phyloP scores from a whole-genome alignment of 1,140 invertebrate genomes.

The Drosophila sp. region DNA sequence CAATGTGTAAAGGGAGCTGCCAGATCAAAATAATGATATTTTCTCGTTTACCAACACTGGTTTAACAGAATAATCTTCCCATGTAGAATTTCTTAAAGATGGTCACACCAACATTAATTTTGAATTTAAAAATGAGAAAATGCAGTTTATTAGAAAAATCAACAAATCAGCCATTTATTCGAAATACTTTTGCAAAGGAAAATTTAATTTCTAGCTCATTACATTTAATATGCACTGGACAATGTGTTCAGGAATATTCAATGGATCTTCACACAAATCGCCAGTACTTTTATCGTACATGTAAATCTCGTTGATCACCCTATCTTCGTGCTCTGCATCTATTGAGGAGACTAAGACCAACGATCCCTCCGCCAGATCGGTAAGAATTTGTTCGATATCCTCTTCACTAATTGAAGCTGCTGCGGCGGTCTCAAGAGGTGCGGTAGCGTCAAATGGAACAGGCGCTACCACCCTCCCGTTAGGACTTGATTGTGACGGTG shows the following conservation, averaged over 20 bases:
- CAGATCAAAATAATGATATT: background rate
- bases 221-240: constrained; percentile 81
- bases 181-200: constrained; percentile 32
- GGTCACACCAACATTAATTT: background rate
- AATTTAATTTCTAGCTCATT: constrained; percentile 61
- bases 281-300: constrained; percentile 79
- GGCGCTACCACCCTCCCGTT: background rate
- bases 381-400: constrained; percentile 73
- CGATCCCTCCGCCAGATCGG: constrained; percentile 75
- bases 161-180: constrained; percentile 5
- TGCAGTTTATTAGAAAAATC: background rate
- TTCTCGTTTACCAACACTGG: background rate
- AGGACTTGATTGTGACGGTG: background rate
- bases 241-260: constrained; percentile 82
- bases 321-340: constrained; percentile 63
- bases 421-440: constrained; percentile 13
- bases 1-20: constrained; percentile 3
- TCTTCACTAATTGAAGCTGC: constrained; percentile 45
- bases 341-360: constrained; percentile 82
- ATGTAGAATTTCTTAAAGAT: background rate
- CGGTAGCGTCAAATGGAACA: constrained; percentile 3
- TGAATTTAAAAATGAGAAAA: background rate
- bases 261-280: constrained; percentile 72
- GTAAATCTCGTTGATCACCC: constrained; percentile 83
- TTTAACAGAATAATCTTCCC: background rate